Percentiles rank a stretch among this genome's conserved stretches.
Evolutionary conservation across 2,888 invertebrate species (phyloP).

Genomic region (Eristalis pertinax): DNA sequence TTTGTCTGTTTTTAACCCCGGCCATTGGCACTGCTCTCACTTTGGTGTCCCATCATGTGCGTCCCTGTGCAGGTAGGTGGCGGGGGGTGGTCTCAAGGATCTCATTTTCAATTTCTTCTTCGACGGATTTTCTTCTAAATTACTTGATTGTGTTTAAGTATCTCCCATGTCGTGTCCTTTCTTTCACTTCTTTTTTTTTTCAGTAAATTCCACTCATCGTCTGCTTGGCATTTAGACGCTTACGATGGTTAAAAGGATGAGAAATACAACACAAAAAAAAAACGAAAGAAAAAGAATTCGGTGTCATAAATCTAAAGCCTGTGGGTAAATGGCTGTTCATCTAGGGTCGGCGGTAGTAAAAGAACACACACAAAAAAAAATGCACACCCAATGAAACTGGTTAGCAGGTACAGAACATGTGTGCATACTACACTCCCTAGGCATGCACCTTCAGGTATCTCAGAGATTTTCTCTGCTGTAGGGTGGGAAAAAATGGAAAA

Average conservation of each 20-base stretch:
- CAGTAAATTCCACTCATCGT: constrained; percentile 19
- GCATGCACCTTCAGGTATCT: constrained; percentile 25
- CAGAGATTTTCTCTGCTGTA: constrained; percentile 31
- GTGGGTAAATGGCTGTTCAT: constrained; percentile 52
- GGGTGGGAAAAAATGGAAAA: constrained; percentile 54
- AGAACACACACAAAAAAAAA: constrained; percentile 1
- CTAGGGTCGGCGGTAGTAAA: constrained; percentile 58
- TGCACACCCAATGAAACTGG: constrained; percentile 5
- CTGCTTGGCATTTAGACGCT: constrained; percentile 13
- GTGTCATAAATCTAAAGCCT: constrained; percentile 70
- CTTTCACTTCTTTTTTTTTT: constrained; percentile 18
- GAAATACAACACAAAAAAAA: not conserved
- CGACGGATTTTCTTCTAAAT: constrained; percentile 66
- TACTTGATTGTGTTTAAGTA: constrained; percentile 72
- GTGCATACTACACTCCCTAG: not conserved
- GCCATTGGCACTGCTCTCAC: constrained; percentile 11
- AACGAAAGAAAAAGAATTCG: constrained; percentile 44
- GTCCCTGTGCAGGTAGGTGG: not conserved
- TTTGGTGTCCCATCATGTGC: not conserved
- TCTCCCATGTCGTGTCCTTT: constrained; percentile 67
- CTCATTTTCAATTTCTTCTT: constrained; percentile 39
- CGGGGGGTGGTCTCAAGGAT: constrained; percentile 50
- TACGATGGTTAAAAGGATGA: not conserved
- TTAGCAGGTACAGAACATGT: constrained; percentile 31
- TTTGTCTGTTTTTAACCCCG: not conserved